Base-by-base conservation (phyloP, 2,888 invertebrate genomes). In the Calliscelio sp. region DNA sequence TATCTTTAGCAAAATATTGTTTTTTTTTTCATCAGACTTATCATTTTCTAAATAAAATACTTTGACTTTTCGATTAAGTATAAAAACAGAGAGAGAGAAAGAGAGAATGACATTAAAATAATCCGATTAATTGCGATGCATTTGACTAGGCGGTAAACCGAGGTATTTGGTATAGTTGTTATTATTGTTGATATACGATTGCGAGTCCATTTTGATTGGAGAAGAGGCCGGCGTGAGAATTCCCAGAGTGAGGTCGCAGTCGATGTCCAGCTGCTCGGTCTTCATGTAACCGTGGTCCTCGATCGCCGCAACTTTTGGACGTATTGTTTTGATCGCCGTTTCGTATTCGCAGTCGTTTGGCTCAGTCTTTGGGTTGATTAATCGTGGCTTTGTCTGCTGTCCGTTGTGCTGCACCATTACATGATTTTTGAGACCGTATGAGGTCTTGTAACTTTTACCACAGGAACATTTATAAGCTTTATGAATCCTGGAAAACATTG, bases 381-480 rank as follows among this genome's bases (percentile, higher is more conserved):
- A 46, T 68, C 77, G 66, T n/a, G 74, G 38, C 24, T 87, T 86
- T 20, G 82, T 57, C 49, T 86, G 83, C 16, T 71, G 8, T 65
- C 91, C 89, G 59, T 89, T 90, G 89, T 94, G 94, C 86, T 93
- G 93, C n/a, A 92, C 88, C 38, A 93, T 89, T 73, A 95, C 95
- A 92, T 97, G 97, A 90, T 95, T 95, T 91, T 96, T 96, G 90
- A 97, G 94, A 79, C 97, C 97, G 93, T 96, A 96, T 63, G 95
- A 94, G 85, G 97, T 97, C 94, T 96, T 97, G 94, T 97, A 97
- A 92, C 96, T 96, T 94, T 97, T 97, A 90, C 97, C 97, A 94
- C 97, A 97, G 92, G 96, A 96, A 93, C 97, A 97, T 93, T 96
- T 96, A 94, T 95, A 97, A 49, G 95, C 95, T 94, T 97, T 97